phyloP scores from a whole-genome alignment of 2,113 vertebrate species.

The Erythrocercus mccallii region DNA sequence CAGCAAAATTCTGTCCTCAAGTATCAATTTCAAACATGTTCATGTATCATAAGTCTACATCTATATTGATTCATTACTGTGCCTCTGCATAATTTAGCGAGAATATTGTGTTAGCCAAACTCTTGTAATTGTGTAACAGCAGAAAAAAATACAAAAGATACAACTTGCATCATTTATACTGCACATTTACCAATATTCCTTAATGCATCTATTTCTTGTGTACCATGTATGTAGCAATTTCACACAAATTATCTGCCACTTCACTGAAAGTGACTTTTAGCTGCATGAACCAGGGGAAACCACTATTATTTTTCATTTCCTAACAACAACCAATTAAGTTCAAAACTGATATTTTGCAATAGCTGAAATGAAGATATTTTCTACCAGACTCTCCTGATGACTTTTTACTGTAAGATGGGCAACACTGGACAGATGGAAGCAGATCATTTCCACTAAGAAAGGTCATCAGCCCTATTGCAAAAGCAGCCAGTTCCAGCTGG shows the following conservation, averaged over 20 bases:
- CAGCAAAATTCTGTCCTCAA: not conserved
- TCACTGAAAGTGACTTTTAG: not conserved
- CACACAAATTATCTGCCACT: not conserved
- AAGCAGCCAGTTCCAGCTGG: not conserved
- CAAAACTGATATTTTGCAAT: not conserved
- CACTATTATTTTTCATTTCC: constrained; percentile 17
- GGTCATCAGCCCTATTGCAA: not conserved
- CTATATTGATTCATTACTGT: not conserved
- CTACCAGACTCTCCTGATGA: not conserved
- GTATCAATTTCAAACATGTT: not conserved
- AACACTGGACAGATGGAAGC: not conserved
- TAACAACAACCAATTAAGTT: not conserved
- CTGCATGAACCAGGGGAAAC: not conserved
- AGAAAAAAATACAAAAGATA: not conserved
- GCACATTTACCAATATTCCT: not conserved
- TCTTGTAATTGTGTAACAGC: not conserved
- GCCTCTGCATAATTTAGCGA: not conserved
- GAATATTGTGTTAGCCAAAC: not conserved
- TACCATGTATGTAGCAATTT: not conserved
- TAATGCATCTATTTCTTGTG: not conserved
- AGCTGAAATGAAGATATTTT: not conserved
- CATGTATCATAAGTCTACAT: not conserved
- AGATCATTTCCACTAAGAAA: not conserved
- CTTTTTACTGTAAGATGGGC: not conserved
- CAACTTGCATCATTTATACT: not conserved